Conservation (phyloP, 2,113 vertebrate species). For the Hystrix brachyura region DNA sequence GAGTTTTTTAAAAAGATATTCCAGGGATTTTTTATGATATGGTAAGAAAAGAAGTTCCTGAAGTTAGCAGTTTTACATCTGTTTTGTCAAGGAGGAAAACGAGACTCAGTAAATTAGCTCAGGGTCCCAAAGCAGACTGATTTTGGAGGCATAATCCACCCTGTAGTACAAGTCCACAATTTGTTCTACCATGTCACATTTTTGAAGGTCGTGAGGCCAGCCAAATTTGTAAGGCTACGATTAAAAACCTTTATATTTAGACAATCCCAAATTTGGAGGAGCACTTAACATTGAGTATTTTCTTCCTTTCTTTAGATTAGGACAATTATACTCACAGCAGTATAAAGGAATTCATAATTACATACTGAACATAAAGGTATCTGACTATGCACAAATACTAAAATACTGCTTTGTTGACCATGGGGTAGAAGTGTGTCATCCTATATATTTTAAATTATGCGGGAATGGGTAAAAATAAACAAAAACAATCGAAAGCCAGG, state of each 20-base stretch:
- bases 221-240: not conserved
- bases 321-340: not conserved
- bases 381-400: not conserved
- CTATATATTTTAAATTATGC: not conserved
- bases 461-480: not conserved
- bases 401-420: not conserved
- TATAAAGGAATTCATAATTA: not conserved
- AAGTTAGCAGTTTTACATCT: not conserved
- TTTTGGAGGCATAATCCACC: not conserved
- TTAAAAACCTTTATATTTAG: not conserved
- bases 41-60: not conserved
- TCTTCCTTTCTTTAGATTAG: not conserved
- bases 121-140: not conserved
- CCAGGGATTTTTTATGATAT: not conserved
- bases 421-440: not conserved
- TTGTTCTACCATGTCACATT: not conserved
- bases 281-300: not conserved
- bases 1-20: slow-evolving; percentile 7
- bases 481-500: not conserved
- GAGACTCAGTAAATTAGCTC: not conserved
- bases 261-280: slow-evolving; percentile 23
- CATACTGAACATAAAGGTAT: not conserved
- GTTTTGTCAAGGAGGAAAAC: not conserved
- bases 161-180: not conserved
- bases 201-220: not conserved